A percentile compares a stretch with the other conserved stretches of the same genome.
phyloP scores from a whole-genome alignment of 92 coral and sea anemone species.

The Epizoanthus stellaris region DNA sequence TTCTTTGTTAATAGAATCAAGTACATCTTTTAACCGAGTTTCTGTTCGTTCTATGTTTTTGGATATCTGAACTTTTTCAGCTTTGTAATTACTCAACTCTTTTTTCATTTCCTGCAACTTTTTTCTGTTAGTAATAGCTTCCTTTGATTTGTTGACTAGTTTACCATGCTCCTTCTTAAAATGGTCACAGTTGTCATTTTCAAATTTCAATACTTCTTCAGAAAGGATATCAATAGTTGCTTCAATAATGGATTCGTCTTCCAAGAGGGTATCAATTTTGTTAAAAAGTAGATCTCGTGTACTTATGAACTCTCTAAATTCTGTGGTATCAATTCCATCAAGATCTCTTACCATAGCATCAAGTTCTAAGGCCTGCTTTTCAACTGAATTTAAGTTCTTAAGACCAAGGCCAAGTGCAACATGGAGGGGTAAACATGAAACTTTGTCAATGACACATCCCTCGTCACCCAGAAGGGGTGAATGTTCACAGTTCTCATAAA shows the following conservation, averaged over 20 bases:
- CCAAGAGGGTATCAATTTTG: background rate
- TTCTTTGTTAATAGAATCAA: background rate
- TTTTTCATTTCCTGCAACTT: background rate
- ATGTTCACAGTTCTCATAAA: slow-evolving; percentile 1
- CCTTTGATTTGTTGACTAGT: background rate
- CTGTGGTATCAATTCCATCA: background rate
- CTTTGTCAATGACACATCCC: slow-evolving; percentile 6
- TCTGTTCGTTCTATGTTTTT: background rate
- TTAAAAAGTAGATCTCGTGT: background rate
- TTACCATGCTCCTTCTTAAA: background rate
- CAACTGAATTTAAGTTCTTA: slow-evolving; percentile 4
- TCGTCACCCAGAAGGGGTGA: background rate
- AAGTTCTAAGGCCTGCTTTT: background rate
- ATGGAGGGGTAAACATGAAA: slow-evolving; percentile 8
- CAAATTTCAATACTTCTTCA: background rate
- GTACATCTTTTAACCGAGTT: background rate
- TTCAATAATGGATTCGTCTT: background rate
- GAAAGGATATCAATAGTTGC: slow-evolving; percentile 2
- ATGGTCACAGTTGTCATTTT: background rate
- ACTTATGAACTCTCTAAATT: background rate
- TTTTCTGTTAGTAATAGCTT: background rate
- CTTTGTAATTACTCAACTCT: background rate
- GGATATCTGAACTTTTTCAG: background rate
- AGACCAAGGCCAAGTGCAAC: slow-evolving; percentile 15
- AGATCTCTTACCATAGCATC: background rate